phyloP scores from a whole-genome alignment of 2,113 vertebrate genomes.

The Dasyprocta punctata region DNA sequence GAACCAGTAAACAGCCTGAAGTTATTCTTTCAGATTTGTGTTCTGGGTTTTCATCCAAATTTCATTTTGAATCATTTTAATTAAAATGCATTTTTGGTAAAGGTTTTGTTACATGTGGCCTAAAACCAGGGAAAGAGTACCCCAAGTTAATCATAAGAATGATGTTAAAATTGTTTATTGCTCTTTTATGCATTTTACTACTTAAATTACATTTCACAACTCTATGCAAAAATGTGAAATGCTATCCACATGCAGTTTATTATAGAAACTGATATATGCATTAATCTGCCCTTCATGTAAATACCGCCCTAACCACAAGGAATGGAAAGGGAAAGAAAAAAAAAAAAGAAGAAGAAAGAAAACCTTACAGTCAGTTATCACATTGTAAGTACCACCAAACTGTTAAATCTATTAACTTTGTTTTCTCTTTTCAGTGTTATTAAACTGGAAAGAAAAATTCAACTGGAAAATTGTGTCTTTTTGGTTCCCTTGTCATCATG shows the following conservation, averaged over 20 bases:
- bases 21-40: conserved; percentile 72
- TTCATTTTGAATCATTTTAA: conserved; percentile 87
- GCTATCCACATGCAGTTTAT: conserved; percentile 84
- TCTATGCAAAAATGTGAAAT: conserved; percentile 87
- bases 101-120: conserved; percentile 78
- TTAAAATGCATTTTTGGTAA: conserved; percentile 84
- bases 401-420: conserved; percentile 88
- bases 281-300: conserved; percentile 86
- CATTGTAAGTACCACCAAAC: conserved; percentile 82
- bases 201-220: conserved; percentile 88
- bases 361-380: conserved; percentile 76
- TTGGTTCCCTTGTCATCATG: conserved; percentile 90
- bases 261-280: conserved; percentile 86
- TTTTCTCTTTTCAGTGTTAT: conserved; percentile 89
- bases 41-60: conserved; percentile 85
- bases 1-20: conserved; percentile 80
- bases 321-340: conserved; percentile 41
- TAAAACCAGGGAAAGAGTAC: conserved; percentile 74
- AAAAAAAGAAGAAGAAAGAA: neutral
- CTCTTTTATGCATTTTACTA: conserved; percentile 84
- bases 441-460: conserved; percentile 88
- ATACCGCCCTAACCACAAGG: conserved; percentile 81
- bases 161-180: conserved; percentile 86
- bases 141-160: conserved; percentile 82
- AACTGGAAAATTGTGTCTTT: conserved; percentile 89